These are phyloP conservation scores for Parotocinclus haroldoi DNA, from an alignment of 2,797 vertebrate species.

Conservation along the genomic window DNA sequence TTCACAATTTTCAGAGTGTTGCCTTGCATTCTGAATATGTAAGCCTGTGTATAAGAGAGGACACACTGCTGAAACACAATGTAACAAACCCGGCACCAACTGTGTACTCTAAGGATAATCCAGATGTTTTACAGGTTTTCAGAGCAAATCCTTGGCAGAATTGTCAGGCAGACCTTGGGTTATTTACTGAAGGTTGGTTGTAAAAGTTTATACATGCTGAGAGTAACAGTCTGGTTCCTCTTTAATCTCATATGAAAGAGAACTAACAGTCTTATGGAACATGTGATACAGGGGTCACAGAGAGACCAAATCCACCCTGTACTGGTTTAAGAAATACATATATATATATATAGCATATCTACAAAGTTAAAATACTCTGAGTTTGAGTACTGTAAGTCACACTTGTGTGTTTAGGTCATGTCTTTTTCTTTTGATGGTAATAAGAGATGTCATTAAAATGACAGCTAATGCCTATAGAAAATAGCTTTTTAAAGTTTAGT, in stretches of 20 bases:
- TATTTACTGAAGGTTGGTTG: constrained; percentile 1
- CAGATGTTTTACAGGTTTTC: too few species aligned
- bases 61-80: neutral
- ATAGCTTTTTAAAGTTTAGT: too few species aligned
- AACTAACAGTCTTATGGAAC: neutral
- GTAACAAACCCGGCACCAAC: neutral
- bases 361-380: too few species aligned
- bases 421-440: too few species aligned
- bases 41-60: constrained; percentile 71
- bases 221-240: constrained; percentile 31
- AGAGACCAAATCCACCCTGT: neutral
- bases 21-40: constrained; percentile 75
- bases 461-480: too few species aligned
- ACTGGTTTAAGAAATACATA: too few species aligned
- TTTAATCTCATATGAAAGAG: constrained; percentile 23
- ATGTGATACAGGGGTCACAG: neutral
- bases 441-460: too few species aligned
- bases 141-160: neutral
- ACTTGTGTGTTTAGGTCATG: too few species aligned
- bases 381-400: too few species aligned
- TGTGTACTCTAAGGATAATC: too few species aligned
- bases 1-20: constrained; percentile 71
- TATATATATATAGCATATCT: too few species aligned
- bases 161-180: neutral
- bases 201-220: constrained; percentile 17